These are phyloP conservation scores for Agrochola lota DNA, from an alignment of 2,888 invertebrate genomes.

Conservation along the genomic window DNA sequence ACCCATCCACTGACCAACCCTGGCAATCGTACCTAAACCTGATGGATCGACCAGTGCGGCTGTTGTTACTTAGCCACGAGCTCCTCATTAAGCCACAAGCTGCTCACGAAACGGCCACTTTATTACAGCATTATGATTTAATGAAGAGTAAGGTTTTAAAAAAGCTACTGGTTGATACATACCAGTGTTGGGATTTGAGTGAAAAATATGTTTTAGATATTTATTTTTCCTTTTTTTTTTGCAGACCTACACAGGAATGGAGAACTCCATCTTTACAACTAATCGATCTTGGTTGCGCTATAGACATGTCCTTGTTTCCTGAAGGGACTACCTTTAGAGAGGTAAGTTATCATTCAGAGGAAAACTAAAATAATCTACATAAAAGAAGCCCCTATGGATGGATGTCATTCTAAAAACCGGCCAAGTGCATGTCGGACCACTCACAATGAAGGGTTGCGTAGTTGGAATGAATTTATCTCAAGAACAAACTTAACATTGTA, in stretches of 20 bases:
- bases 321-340: conserved; percentile 94
- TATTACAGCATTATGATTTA: neutral
- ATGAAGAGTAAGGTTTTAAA: neutral
- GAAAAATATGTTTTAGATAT: neutral
- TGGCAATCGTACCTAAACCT: too few species aligned
- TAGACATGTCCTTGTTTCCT: conserved; percentile 97
- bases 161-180: neutral
- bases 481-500: too few species aligned
- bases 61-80: too few species aligned
- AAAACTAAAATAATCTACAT: neutral
- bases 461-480: too few species aligned
- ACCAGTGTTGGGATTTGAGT: neutral
- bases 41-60: too few species aligned
- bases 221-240: conserved; percentile 62
- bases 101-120: too few species aligned
- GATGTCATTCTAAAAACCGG: neutral
- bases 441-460: too few species aligned
- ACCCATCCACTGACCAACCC: too few species aligned
- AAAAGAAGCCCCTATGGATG: neutral
- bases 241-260: conserved; percentile 92
- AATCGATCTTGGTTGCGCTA: conserved; percentile 98
- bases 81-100: too few species aligned
- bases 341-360: conserved; percentile 71
- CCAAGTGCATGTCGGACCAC: too few species aligned
- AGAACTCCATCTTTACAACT: conserved; percentile 93